Conservation (phyloP, 2,113 vertebrate genomes). For the Albula glossodonta region DNA sequence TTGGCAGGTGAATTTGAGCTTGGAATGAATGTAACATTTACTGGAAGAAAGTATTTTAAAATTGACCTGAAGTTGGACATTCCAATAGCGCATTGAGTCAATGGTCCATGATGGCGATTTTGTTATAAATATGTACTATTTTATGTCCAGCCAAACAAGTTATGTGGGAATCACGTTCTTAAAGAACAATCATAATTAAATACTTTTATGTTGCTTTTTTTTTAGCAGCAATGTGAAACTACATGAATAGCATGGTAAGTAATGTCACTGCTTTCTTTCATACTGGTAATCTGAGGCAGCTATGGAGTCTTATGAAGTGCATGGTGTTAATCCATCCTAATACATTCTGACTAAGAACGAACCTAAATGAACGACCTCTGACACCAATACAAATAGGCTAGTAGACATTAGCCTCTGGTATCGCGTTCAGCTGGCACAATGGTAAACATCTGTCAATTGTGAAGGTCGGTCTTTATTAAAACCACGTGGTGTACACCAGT, state of each 20-base stretch:
- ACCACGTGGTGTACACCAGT: constrained; percentile 6
- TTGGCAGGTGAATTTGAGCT: background rate
- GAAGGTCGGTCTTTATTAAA: constrained; percentile 17
- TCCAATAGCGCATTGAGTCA: background rate
- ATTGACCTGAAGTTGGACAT: background rate
- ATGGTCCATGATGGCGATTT: background rate
- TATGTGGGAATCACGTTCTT: background rate
- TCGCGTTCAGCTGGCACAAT: background rate
- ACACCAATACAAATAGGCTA: constrained; percentile 10
- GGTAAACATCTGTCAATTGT: constrained; percentile 25
- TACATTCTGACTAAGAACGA: constrained; percentile 13
- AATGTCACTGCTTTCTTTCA: background rate
- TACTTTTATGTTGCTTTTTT: background rate
- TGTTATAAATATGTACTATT: too few relatives aligned
- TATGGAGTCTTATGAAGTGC: background rate
- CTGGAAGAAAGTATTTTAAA: background rate
- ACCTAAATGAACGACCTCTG: constrained; percentile 1
- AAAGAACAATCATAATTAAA: background rate
- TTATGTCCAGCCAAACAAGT: background rate
- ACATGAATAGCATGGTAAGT: background rate
- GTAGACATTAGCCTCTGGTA: background rate
- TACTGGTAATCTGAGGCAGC: background rate
- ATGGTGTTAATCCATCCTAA: constrained; percentile 19
- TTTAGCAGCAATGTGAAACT: background rate
- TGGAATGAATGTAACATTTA: background rate